Percentiles rank a stretch among this genome's conserved stretches.
These are phyloP conservation scores for Menura novaehollandiae DNA, from an alignment of 2,113 vertebrate genomes.

Conservation along the genomic window DNA sequence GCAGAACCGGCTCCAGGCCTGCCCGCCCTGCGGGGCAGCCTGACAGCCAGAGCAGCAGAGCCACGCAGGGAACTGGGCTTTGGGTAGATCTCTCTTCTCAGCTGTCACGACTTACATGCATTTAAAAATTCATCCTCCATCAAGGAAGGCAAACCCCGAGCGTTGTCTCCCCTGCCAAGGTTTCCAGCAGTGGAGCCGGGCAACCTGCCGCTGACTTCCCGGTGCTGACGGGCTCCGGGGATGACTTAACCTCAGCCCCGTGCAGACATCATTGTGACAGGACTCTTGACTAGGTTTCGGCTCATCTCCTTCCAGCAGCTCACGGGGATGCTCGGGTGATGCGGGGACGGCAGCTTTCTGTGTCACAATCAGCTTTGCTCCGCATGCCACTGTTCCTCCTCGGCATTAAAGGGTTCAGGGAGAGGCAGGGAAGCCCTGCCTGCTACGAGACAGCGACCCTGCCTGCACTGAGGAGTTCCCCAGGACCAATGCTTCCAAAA, in stretches of 20 bases:
- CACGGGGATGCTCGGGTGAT: neutral
- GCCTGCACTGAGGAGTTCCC: neutral
- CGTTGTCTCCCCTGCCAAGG: neutral
- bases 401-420: neutral
- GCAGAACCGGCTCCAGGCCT: neutral
- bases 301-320: slow-evolving; percentile 44
- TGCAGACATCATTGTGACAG: slow-evolving; percentile 43
- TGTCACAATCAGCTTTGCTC: neutral
- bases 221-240: slow-evolving; percentile 23
- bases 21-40: neutral
- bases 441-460: neutral
- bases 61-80: neutral
- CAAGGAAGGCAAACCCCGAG: neutral
- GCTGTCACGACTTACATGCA: neutral
- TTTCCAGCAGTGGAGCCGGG: neutral
- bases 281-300: slow-evolving; percentile 30
- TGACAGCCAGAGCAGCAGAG: neutral
- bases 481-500: neutral
- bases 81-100: slow-evolving; percentile 7
- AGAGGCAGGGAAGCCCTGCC: slow-evolving; percentile 17
- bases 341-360: neutral
- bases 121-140: slow-evolving; percentile 30
- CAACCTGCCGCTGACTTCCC: slow-evolving; percentile 37
- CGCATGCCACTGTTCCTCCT: neutral
- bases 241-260: slow-evolving; percentile 26